A percentile compares a stretch with the other conserved stretches of the same genome.
phyloP scores from a whole-genome alignment of 53 echinoderm and acorn worm species.

The Temnopleurus reevesii region DNA sequence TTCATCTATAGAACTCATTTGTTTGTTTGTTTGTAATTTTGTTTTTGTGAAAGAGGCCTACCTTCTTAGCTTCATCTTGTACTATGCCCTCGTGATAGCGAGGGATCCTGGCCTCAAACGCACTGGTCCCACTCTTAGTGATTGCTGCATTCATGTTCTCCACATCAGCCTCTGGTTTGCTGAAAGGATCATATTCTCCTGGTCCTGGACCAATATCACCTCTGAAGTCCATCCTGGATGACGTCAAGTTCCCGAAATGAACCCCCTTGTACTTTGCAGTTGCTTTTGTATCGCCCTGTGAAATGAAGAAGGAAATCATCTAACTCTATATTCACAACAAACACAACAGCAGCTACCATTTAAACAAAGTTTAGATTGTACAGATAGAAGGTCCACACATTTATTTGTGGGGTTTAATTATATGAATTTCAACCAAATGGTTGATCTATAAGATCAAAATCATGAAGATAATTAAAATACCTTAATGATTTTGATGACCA shows the following conservation, averaged over 20 bases:
- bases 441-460: no score
- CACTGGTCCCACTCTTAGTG: conserved; percentile 67
- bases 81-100: conserved; percentile 92
- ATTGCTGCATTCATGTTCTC: conserved; percentile 78
- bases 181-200: conserved; percentile 89
- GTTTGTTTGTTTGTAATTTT: no score
- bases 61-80: conserved; percentile 87
- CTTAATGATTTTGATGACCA: no score
- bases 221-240: conserved; percentile 86
- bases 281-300: conserved; percentile 85
- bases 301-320: not conserved
- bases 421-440: no score
- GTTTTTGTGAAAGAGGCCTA: no score
- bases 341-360: not conserved
- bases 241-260: conserved; percentile 89
- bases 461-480: no score
- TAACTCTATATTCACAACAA: not conserved
- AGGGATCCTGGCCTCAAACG: conserved; percentile 89
- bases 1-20: no score
- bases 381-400: no score
- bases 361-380: no score
- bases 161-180: conserved; percentile 37
- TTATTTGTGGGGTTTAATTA: no score
- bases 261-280: conserved; percentile 95
- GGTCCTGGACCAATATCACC: conserved; percentile 90